Conservation (phyloP, 1,140 invertebrate species). For the Luehdorfia chinensis region DNA sequence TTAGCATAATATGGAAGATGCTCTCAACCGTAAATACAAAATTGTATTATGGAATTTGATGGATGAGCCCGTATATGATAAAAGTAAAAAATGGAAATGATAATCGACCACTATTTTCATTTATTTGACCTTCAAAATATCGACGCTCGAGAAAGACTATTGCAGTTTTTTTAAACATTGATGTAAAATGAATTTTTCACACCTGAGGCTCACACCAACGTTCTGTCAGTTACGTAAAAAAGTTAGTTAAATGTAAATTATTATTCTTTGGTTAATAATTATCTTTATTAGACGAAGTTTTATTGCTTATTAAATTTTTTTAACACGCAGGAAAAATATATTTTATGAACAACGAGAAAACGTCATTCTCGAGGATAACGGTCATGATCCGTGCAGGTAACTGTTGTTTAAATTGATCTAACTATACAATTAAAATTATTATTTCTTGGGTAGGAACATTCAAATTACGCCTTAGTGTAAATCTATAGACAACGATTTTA, state of each 20-base stretch:
- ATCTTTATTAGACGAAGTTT: constrained; percentile 10
- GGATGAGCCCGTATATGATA: no score
- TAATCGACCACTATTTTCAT: no score
- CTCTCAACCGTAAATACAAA: no score
- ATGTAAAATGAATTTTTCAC: no score
- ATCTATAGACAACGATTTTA: constrained; percentile 15
- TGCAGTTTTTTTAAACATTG: no score
- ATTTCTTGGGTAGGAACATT: constrained; percentile 68
- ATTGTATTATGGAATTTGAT: no score
- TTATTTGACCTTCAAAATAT: no score
- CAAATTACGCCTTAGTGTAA: constrained; percentile 47
- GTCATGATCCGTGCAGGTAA: constrained; percentile 40
- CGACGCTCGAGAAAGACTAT: no score
- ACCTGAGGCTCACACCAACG: no score
- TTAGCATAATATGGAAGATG: no score
- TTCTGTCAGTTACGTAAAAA: no score
- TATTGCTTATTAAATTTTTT: not conserved
- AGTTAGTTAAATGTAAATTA: constrained; percentile 12
- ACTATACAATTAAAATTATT: constrained; percentile 55
- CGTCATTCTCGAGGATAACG: not conserved
- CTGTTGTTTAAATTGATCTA: constrained; percentile 45
- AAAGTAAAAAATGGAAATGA: no score
- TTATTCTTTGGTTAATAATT: constrained; percentile 16
- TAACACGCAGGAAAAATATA: not conserved
- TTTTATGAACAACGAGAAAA: constrained; percentile 5